Evolutionary conservation across 1,140 invertebrate genomes (phyloP).

Genomic region (Drosophila chauvacae): DNA sequence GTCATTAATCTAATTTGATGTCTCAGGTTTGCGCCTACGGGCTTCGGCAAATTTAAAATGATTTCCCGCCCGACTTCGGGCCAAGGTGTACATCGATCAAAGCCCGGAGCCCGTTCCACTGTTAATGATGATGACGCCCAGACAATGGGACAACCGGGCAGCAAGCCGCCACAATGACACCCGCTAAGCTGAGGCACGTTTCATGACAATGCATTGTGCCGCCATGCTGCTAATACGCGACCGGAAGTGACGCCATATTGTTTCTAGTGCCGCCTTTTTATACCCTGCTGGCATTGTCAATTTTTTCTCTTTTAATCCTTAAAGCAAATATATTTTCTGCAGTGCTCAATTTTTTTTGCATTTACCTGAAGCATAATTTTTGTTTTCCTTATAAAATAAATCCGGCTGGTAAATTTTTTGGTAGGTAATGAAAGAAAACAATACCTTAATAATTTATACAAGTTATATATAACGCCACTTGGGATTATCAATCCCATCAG

Average conservation of each 20-base stretch:
- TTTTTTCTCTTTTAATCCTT: neutral
- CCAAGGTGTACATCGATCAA: slow-evolving; percentile 76
- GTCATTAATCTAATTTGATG: slow-evolving; percentile 78
- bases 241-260: slow-evolving; percentile 80
- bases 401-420: too few relatives aligned
- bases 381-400: too few relatives aligned
- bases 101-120: slow-evolving; percentile 29
- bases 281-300: neutral
- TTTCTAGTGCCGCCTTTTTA: slow-evolving; percentile 49
- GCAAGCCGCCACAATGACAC: slow-evolving; percentile 58
- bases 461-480: too few relatives aligned
- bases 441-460: too few relatives aligned
- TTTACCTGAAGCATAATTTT: neutral
- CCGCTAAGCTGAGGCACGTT: slow-evolving; percentile 62
- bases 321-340: neutral
- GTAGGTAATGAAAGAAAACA: too few relatives aligned
- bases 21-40: slow-evolving; percentile 7
- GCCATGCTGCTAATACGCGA: slow-evolving; percentile 58
- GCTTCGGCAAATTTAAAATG: slow-evolving; percentile 55
- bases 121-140: slow-evolving; percentile 74
- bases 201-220: slow-evolving; percentile 59
- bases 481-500: too few relatives aligned
- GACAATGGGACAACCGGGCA: slow-evolving; percentile 35
- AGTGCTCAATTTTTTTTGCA: neutral
- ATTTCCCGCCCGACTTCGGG: slow-evolving; percentile 27